Base-by-base conservation (phyloP, 1,140 invertebrate genomes). In the Drosophila suzukii region DNA sequence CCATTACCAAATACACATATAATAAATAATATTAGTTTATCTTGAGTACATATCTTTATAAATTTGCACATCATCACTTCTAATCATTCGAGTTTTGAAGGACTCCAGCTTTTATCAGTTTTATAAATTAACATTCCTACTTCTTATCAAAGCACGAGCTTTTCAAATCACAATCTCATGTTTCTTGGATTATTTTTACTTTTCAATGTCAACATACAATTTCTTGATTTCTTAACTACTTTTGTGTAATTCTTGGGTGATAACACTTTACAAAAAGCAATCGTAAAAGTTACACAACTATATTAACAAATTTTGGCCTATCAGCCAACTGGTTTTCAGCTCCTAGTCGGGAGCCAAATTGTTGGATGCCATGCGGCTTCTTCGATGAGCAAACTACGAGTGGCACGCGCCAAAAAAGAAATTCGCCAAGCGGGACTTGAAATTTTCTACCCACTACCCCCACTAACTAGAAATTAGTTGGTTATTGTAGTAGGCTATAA, bases 341-440 rank as follows among this genome's bases (percentile, higher is more conserved):
- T 43, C 44, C 63, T 54, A 39, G 24, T 24, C 30, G 24, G 43
- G 58, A 55, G 68, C 53, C 46, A 24, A 27, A 44, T 27, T 39
- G 36, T 41, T 56, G 38, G 62, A 43, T 60, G 50, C 36, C 75
- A 62, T 80, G 61, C 77, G 78, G 41, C 58, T 58, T 57, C 50
- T 66, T 58, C 50, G 55, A 47, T 46, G 43, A 47, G 49, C 44
- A 36, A 43, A 70, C 63, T 60, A 49, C 78, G 68, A 71, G 51
- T 75, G 78, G 74, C 81, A 85, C 81, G 82, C 80, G 78, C 68
- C 78, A 63, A 82, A 67, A 67, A 51, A 15, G 32, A 51, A 51
- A 50, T 30, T 20, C 39, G 17, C 32, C n/a, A 78, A 50, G 39
- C 56, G 60, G 66, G 30, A 68, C 59, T 57, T 56, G 32, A 11